Percentiles rank a stretch among this genome's conserved stretches.
phyloP scores from a whole-genome alignment of 2,888 invertebrate species.

The Tachina lurida region DNA sequence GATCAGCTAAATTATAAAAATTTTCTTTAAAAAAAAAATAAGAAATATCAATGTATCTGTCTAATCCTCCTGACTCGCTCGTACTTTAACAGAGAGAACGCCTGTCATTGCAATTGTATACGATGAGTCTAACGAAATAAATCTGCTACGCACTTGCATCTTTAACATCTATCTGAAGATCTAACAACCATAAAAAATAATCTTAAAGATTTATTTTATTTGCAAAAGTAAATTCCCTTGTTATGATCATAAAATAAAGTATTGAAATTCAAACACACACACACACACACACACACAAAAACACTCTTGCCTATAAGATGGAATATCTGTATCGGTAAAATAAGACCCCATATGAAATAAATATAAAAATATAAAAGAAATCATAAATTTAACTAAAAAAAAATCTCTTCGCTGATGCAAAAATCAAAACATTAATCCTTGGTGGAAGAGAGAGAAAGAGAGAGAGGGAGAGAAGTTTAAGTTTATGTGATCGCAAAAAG shows the following conservation, averaged over 20 bases:
- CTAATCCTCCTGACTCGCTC: slow-evolving; percentile 36
- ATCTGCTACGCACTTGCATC: slow-evolving; percentile 64
- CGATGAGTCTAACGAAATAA: slow-evolving; percentile 63
- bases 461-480: slow-evolving; percentile 39
- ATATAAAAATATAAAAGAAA: slow-evolving; percentile 63
- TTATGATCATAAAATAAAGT: slow-evolving; percentile 63
- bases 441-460: slow-evolving; percentile 22
- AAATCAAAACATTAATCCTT: slow-evolving; percentile 69
- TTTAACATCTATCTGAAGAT: slow-evolving; percentile 55
- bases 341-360: slow-evolving; percentile 59
- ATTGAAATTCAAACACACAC: slow-evolving; percentile 31
- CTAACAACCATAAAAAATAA: slow-evolving; percentile 62
- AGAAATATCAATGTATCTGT: slow-evolving; percentile 35
- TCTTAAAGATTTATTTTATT: slow-evolving; percentile 63
- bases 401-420: slow-evolving; percentile 44
- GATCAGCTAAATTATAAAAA: slow-evolving; percentile 21
- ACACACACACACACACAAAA: neutral
- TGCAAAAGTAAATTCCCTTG: slow-evolving; percentile 55
- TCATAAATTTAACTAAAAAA: slow-evolving; percentile 64
- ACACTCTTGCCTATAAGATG: neutral
- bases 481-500: slow-evolving; percentile 31
- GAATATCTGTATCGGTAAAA: slow-evolving; percentile 42
- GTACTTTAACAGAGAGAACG: slow-evolving; percentile 36
- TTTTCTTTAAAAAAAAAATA: neutral
- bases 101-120: slow-evolving; percentile 60